Evolutionary conservation across 1,140 invertebrate species (phyloP).

Genomic region (Myzus persicae): DNA sequence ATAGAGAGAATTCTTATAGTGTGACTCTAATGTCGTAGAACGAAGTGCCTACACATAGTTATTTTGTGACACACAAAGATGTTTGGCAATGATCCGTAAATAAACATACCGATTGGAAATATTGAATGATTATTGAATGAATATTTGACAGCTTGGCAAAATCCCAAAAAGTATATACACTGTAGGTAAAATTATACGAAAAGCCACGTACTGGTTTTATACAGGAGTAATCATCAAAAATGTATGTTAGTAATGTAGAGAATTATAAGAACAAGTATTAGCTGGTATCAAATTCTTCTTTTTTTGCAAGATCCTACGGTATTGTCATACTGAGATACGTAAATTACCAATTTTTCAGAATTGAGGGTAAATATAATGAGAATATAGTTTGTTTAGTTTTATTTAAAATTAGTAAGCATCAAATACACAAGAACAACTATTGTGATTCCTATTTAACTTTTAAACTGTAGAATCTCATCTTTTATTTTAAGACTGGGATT

Average conservation of each 20-base stretch:
- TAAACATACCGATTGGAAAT: neutral
- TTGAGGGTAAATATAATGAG: neutral
- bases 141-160: neutral
- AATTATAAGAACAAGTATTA: neutral
- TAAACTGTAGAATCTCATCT: neutral
- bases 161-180: neutral
- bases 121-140: constrained; percentile 19
- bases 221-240: neutral
- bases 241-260: neutral
- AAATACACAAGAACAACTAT: no score
- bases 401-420: neutral
- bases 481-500: neutral
- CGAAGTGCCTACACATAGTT: neutral
- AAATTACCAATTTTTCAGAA: neutral
- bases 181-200: neutral
- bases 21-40: neutral
- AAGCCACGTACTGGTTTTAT: neutral
- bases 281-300: neutral
- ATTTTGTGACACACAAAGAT: neutral
- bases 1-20: neutral
- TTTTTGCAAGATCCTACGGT: neutral
- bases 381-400: neutral
- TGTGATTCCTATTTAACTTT: neutral
- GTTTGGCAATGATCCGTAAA: constrained; percentile 12
- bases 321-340: neutral